phyloP scores from a whole-genome alignment of 2,113 vertebrate species.

The Chelonoidis abingdonii region DNA sequence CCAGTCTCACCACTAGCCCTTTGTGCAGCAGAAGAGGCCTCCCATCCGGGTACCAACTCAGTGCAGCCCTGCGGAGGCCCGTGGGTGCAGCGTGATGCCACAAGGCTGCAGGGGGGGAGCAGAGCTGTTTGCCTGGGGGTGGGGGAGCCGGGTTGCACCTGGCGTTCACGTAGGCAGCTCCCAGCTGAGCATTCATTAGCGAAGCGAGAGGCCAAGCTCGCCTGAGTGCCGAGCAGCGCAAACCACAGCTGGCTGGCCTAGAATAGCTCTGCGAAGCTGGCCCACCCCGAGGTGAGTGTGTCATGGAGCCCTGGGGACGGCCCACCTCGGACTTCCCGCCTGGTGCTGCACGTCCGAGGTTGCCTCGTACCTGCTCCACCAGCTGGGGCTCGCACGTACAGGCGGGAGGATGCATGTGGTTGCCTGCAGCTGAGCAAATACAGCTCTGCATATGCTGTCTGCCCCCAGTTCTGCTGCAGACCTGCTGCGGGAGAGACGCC shows the following conservation, averaged over 20 bases:
- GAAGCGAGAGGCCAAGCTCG: neutral
- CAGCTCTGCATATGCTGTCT: too few species aligned
- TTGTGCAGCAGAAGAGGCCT: neutral
- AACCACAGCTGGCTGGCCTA: neutral
- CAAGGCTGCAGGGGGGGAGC: neutral
- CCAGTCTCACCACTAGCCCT: fast-evolving
- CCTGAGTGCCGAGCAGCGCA: neutral
- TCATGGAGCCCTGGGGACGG: neutral
- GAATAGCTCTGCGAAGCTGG: neutral
- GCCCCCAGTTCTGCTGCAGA: neutral
- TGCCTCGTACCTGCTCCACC: neutral
- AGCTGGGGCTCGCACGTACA: neutral
- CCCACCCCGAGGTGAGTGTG: neutral
- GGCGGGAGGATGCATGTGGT: neutral
- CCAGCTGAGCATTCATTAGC: neutral
- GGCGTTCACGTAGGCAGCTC: neutral
- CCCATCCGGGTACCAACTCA: neutral
- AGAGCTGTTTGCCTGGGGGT: too few species aligned
- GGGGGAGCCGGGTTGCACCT: neutral
- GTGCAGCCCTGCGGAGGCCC: neutral
- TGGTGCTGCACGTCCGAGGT: neutral
- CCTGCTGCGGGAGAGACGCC: neutral
- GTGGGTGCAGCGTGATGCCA: neutral
- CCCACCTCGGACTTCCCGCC: neutral
- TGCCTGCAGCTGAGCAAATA: neutral